A percentile compares a stretch with the other conserved stretches of the same genome.
These are phyloP conservation scores for Galerucella nymphaeae DNA, from an alignment of 2,888 invertebrate species.

Conservation along the genomic window DNA sequence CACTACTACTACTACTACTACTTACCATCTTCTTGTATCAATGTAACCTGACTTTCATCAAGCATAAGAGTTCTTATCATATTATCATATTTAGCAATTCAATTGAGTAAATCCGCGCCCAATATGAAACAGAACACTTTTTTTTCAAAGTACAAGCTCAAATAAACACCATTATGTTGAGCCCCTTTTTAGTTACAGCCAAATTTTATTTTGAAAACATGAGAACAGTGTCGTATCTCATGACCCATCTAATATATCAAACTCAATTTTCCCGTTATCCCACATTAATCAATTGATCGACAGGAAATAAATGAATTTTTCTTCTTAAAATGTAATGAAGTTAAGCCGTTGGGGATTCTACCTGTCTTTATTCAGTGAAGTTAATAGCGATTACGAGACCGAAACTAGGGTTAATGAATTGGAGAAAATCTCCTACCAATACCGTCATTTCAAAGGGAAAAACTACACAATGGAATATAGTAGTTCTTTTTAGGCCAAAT, in stretches of 20 bases:
- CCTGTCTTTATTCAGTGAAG: conserved; percentile 4
- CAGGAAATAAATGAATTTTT: background rate
- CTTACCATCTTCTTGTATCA: no score
- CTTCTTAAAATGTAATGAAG: background rate
- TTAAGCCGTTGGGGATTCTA: background rate
- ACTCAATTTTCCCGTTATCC: no score
- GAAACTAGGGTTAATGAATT: background rate
- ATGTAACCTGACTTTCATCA: no score
- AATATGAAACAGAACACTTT: no score
- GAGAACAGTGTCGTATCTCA: background rate
- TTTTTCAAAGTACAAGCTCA: no score
- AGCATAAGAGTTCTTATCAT: no score
- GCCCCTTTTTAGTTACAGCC: no score
- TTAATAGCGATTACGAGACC: background rate
- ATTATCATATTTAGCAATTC: no score
- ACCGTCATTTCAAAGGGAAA: background rate
- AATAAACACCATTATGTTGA: no score
- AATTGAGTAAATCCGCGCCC: no score
- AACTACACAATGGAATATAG: background rate
- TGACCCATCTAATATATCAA: background rate
- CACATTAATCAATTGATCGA: background rate
- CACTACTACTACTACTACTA: no score
- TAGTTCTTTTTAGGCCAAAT: background rate
- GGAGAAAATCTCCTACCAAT: background rate
- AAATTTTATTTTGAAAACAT: no score